Evolutionary conservation across 2,888 invertebrate genomes (phyloP).

Genomic region (Agriopis marginaria): DNA sequence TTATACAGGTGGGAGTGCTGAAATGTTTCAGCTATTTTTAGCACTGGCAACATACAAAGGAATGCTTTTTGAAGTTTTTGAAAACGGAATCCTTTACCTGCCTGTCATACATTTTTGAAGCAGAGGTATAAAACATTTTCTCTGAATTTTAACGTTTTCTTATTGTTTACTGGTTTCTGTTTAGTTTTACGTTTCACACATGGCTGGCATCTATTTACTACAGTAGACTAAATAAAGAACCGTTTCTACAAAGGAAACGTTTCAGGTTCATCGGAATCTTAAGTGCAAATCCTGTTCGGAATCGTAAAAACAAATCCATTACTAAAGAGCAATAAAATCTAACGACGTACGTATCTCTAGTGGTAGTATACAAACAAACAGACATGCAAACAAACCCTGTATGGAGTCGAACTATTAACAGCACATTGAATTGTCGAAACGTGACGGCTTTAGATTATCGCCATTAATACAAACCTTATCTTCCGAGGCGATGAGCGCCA

Average conservation of each 20-base stretch:
- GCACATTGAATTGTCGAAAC: conserved; percentile 74
- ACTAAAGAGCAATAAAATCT: conserved; percentile 61
- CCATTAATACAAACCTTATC: conserved; percentile 62
- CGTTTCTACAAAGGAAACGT: conserved; percentile 66
- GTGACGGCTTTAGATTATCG: conserved; percentile 72
- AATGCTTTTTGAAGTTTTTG: conserved; percentile 5
- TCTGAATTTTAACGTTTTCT: background rate
- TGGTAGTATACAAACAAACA: conserved; percentile 49
- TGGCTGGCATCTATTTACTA: conserved; percentile 25
- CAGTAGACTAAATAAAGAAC: conserved; percentile 54
- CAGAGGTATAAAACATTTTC: conserved; percentile 31
- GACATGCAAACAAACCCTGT: conserved; percentile 67
- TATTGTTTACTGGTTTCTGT: conserved; percentile 7
- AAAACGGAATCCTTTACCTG: background rate
- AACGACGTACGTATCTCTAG: conserved; percentile 57
- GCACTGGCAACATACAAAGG: conserved; percentile 6
- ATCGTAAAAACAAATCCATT: conserved; percentile 58
- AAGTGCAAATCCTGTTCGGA: conserved; percentile 52
- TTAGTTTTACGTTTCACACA: conserved; percentile 11
- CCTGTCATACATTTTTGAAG: conserved; percentile 6
- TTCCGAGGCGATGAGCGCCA: conserved; percentile 18
- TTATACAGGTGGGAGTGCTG: conserved; percentile 27
- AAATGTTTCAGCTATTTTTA: conserved; percentile 19
- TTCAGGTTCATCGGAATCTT: conserved; percentile 59
- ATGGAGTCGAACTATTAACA: conserved; percentile 68